A percentile compares a stretch with the other conserved stretches of the same genome.
Conservation (phyloP, 2,888 invertebrate species). For the Ophraella communa region DNA sequence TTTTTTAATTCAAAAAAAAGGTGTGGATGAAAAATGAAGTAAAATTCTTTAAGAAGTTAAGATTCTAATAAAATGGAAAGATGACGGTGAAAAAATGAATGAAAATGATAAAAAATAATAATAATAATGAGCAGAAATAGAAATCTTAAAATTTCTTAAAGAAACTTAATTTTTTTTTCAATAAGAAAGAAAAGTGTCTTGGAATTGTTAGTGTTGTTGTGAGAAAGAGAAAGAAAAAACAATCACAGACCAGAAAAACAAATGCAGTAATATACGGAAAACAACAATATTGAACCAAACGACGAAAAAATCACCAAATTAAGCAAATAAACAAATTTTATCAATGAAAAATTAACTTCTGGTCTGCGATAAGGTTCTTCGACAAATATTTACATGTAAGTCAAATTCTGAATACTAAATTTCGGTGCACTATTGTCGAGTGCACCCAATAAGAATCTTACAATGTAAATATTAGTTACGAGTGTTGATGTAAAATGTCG, state of each 20-base stretch:
- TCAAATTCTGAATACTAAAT: background rate
- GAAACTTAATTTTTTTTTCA: background rate
- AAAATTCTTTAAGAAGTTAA: background rate
- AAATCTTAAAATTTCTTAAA: background rate
- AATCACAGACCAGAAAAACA: background rate
- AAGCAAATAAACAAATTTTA: background rate
- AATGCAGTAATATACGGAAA: too few relatives aligned
- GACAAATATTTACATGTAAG: background rate
- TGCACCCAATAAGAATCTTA: background rate
- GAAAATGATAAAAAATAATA: background rate
- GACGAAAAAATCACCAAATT: background rate
- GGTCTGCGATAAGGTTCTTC: background rate
- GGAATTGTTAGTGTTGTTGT: background rate
- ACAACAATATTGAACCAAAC: background rate
- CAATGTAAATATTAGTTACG: background rate
- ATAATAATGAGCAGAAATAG: background rate
- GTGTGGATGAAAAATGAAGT: background rate
- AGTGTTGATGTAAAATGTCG: background rate
- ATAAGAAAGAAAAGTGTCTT: background rate
- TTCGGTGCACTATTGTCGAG: background rate
- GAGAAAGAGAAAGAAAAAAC: background rate
- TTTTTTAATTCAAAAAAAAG: background rate
- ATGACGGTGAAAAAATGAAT: background rate
- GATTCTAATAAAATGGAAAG: background rate
- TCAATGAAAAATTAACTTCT: background rate